These are phyloP conservation scores for Drosophila baimaii DNA, from an alignment of 1,140 invertebrate genomes.

Conservation along the genomic window DNA sequence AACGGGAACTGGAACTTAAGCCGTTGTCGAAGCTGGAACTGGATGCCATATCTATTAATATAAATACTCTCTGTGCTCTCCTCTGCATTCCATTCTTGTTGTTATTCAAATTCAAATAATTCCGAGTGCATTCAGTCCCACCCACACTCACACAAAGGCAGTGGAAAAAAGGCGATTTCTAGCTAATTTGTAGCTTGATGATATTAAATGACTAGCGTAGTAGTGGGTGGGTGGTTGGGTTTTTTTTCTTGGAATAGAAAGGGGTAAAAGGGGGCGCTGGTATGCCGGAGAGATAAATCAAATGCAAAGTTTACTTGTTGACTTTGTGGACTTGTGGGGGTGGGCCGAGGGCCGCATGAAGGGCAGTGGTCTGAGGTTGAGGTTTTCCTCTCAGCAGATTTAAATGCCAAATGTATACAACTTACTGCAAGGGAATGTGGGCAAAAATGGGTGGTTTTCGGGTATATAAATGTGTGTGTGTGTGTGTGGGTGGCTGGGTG, in stretches of 20 bases:
- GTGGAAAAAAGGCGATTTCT: conserved; percentile 12
- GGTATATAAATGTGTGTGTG: not conserved
- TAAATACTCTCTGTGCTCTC: not conserved
- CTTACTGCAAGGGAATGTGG: conserved; percentile 16
- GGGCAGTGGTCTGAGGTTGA: conserved; percentile 20
- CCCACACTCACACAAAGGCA: not conserved
- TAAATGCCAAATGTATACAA: conserved; percentile 54
- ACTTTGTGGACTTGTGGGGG: conserved; percentile 50
- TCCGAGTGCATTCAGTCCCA: conserved; percentile 26
- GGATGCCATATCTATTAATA: conserved; percentile 31
- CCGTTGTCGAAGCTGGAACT: conserved; percentile 17
- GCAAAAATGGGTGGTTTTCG: not conserved
- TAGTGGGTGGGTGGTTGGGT: not conserved
- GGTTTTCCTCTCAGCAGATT: conserved; percentile 41
- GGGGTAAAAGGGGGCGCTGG: not conserved
- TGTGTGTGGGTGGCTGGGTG: not conserved
- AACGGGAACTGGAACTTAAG: conserved; percentile 29
- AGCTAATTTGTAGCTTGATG: conserved; percentile 56
- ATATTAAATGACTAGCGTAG: conserved; percentile 50
- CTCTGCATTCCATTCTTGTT: not conserved
- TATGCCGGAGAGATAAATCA: conserved; percentile 50
- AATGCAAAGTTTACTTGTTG: conserved; percentile 73
- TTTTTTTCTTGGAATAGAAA: not conserved
- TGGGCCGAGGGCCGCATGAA: not conserved
- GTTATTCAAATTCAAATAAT: conserved; percentile 29